phyloP scores from a whole-genome alignment of 2,888 invertebrate genomes.

The Eudemis profundana region DNA sequence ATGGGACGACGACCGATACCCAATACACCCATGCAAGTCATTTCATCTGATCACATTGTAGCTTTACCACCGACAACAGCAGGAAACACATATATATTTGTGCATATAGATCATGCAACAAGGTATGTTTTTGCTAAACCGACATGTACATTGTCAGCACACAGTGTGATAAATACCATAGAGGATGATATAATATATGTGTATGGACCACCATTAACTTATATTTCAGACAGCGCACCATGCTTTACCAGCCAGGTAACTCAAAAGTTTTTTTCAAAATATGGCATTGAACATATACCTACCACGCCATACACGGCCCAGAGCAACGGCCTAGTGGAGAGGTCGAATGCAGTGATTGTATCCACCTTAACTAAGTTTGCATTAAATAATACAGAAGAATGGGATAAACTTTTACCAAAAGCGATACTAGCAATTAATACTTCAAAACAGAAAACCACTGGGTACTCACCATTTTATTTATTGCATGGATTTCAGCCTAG shows the following conservation, averaged over 20 bases:
- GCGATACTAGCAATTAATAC: slow-evolving; percentile 11
- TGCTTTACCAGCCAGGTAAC: slow-evolving; percentile 29
- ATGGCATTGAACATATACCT: slow-evolving; percentile 31
- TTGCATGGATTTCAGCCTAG: slow-evolving; percentile 10
- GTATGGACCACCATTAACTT: slow-evolving; percentile 40
- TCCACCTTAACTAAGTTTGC: slow-evolving; percentile 21
- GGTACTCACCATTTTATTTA: slow-evolving; percentile 10
- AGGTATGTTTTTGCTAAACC: slow-evolving; percentile 41
- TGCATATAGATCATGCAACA: slow-evolving; percentile 45
- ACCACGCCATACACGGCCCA: slow-evolving; percentile 39
- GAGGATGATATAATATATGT: slow-evolving; percentile 40
- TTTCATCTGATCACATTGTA: slow-evolving; percentile 33
- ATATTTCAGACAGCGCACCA: slow-evolving; percentile 22
- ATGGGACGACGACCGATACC: slow-evolving; percentile 31
- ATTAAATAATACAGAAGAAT: slow-evolving; percentile 7
- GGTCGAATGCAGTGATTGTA: slow-evolving; percentile 13
- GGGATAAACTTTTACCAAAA: slow-evolving; percentile 19
- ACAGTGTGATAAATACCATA: slow-evolving; percentile 36
- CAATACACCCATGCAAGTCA: slow-evolving; percentile 30
- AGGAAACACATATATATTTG: slow-evolving; percentile 44
- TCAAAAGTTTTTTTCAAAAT: not conserved
- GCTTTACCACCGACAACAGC: slow-evolving; percentile 15
- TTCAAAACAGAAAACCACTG: slow-evolving; percentile 16
- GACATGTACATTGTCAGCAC: slow-evolving; percentile 18
- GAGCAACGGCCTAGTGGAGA: slow-evolving; percentile 24